Evolutionary conservation across 2,113 vertebrate species (phyloP).

Genomic region (Psophia crepitans): DNA sequence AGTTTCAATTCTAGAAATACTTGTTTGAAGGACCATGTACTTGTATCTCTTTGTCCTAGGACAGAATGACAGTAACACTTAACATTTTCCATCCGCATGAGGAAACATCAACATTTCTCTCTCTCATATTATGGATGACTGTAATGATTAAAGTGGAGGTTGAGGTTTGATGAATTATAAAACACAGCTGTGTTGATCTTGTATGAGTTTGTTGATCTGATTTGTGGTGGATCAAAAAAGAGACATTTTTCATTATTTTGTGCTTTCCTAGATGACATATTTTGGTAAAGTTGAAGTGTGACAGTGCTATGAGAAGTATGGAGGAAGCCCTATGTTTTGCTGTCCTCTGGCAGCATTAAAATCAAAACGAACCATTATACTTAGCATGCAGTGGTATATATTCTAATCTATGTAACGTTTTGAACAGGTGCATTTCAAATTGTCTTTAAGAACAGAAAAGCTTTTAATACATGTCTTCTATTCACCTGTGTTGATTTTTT

Average conservation of each 20-base stretch:
- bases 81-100: not conserved
- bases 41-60: not conserved
- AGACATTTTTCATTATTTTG: not conserved
- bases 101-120: not conserved
- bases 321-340: not conserved
- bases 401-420: not conserved
- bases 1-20: not conserved
- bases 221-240: not conserved
- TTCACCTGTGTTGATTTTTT: not conserved
- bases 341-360: not conserved
- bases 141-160: not conserved
- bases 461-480: not conserved
- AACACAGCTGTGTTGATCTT: slow-evolving; percentile 35
- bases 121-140: not conserved
- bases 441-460: not conserved
- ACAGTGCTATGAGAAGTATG: not conserved
- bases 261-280: not conserved
- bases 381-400: not conserved
- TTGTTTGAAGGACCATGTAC: not conserved
- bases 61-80: not conserved
- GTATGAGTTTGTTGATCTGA: slow-evolving; percentile 7
- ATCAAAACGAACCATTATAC: not conserved
- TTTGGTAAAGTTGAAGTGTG: not conserved
- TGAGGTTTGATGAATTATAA: slow-evolving; percentile 42
- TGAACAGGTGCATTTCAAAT: not conserved